Conservation (phyloP, 2,797 vertebrate genomes). For the Sphenopsis melanotis region DNA sequence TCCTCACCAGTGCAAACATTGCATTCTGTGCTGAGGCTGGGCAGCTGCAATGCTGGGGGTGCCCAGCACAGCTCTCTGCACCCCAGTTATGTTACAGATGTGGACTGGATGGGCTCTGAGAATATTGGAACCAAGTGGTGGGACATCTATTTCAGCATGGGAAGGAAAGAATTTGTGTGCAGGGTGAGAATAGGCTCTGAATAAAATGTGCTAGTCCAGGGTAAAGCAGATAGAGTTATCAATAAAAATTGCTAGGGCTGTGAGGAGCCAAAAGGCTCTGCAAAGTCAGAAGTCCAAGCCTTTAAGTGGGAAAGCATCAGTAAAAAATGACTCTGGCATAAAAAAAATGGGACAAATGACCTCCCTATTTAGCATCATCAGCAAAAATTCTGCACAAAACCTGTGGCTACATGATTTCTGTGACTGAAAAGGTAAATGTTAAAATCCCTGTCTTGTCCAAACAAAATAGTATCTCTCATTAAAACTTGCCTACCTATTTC, state of each 20-base stretch:
- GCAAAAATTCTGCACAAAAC: neutral
- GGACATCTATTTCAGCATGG: neutral
- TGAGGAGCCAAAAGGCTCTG: neutral
- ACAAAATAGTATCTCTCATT: neutral
- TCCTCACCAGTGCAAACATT: neutral
- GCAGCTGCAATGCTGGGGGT: rapidly evolving
- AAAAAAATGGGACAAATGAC: neutral
- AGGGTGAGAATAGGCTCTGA: neutral
- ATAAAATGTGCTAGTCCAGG: neutral
- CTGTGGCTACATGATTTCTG: neutral
- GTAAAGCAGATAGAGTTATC: neutral
- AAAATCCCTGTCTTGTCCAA: neutral
- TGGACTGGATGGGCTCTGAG: rapidly evolving
- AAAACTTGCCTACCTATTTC: neutral
- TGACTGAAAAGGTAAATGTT: neutral
- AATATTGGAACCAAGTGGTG: rapidly evolving
- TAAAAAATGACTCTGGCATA: neutral
- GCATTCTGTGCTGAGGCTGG: neutral
- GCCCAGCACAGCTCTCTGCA: neutral
- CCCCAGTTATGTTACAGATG: rapidly evolving
- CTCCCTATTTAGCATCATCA: neutral
- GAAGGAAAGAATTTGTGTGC: neutral
- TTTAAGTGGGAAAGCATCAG: neutral
- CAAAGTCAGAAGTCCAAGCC: neutral
- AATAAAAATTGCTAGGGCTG: neutral